These are phyloP conservation scores for Ceratitis capitata DNA, from an alignment of 1,140 invertebrate genomes.

Conservation along the genomic window DNA sequence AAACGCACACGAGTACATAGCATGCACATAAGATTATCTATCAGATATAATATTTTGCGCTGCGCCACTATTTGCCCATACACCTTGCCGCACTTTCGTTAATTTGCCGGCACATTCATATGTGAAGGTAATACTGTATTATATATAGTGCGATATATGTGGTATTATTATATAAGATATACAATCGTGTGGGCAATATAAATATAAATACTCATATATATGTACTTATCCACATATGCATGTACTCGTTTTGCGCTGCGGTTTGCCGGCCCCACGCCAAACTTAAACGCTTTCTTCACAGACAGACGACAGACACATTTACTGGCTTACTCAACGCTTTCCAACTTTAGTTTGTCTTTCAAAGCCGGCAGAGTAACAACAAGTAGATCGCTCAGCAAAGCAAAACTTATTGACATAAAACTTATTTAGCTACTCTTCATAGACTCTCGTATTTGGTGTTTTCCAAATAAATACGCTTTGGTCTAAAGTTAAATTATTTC, in stretches of 20 bases:
- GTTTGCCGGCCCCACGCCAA: not conserved
- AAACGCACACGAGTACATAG: no score
- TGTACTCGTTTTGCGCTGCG: not conserved
- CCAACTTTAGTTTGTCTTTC: conserved; percentile 25
- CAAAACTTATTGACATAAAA: not conserved
- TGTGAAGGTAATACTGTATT: not conserved
- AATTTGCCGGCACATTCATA: conserved; percentile 14
- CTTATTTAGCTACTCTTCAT: not conserved
- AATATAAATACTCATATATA: not conserved
- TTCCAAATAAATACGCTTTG: not conserved
- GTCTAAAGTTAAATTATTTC: not conserved
- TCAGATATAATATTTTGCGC: not conserved
- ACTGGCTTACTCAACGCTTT: not conserved
- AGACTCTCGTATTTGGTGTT: not conserved
- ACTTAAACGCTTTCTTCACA: not conserved
- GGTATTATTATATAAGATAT: not conserved
- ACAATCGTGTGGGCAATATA: not conserved
- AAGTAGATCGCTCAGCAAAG: not conserved
- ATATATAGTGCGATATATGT: not conserved
- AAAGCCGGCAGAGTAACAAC: not conserved
- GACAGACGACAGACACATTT: not conserved
- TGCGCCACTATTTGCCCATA: not conserved
- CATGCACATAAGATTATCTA: not conserved
- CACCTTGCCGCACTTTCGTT: not conserved
- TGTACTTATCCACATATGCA: not conserved